These are phyloP conservation scores for Hirundo rustica DNA, from an alignment of 2,797 vertebrate genomes.

Conservation along the genomic window DNA sequence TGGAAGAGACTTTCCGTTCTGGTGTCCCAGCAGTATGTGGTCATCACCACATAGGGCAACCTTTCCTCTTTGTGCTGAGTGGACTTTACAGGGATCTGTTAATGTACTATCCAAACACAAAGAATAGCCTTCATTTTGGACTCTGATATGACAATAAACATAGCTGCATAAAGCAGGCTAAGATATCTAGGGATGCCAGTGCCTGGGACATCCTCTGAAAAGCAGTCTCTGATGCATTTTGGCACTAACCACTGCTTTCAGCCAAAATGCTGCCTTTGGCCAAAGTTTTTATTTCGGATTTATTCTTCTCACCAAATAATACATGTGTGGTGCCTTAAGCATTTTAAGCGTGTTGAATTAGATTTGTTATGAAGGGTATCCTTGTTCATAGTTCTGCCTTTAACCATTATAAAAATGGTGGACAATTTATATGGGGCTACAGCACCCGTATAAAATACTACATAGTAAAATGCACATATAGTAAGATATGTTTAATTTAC, in stretches of 20 bases:
- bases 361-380: not conserved
- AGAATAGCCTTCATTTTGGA: not conserved
- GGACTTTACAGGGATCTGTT: not conserved
- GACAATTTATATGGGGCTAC: not conserved
- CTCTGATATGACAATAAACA: not conserved
- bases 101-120: not conserved
- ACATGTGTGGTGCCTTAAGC: not conserved
- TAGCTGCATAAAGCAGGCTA: not conserved
- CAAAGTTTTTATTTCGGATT: not conserved
- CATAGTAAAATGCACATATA: not conserved
- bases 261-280: not conserved
- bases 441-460: not conserved
- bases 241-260: not conserved
- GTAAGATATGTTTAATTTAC: not conserved
- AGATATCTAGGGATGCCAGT: not conserved
- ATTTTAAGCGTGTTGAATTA: not conserved
- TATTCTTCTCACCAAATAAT: not conserved
- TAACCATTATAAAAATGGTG: not conserved
- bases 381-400: not conserved
- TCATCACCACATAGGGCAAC: not conserved
- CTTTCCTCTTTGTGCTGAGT: not conserved
- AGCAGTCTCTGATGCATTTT: too few relatives aligned
- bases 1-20: not conserved
- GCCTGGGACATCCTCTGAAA: not conserved
- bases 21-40: not conserved